Evolutionary conservation across 2,113 vertebrate species (phyloP).

Genomic region (Piaya cayana): DNA sequence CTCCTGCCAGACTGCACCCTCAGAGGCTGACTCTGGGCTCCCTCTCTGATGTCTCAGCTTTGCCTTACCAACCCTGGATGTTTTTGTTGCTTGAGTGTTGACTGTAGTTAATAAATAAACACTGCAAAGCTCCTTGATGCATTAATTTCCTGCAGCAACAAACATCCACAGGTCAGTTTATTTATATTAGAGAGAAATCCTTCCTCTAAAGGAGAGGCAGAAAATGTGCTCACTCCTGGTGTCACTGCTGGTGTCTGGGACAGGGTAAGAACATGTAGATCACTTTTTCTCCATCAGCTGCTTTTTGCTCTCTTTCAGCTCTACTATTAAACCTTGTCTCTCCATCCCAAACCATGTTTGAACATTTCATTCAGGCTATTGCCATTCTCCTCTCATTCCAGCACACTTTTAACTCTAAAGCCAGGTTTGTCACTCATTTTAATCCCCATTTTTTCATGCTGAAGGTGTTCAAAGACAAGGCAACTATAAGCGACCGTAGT

Average conservation of each 20-base stretch:
- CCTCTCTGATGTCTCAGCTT: neutral
- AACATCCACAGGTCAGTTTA: neutral
- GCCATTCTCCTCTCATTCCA: neutral
- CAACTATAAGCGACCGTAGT: neutral
- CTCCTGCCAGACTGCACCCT: neutral
- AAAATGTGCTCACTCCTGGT: neutral
- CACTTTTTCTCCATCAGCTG: neutral
- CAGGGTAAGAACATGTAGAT: neutral
- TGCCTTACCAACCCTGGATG: neutral
- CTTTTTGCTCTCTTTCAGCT: neutral
- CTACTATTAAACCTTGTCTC: neutral
- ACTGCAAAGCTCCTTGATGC: neutral
- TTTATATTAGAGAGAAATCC: neutral
- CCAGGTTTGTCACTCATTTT: neutral
- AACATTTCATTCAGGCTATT: neutral
- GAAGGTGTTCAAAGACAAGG: neutral
- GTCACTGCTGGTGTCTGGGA: neutral
- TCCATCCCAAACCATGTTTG: neutral
- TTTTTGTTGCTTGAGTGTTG: neutral
- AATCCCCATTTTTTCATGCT: neutral
- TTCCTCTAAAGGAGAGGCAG: neutral
- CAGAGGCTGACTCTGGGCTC: neutral
- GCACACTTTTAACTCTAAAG: neutral
- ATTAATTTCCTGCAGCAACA: neutral
- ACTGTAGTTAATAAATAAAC: neutral